Percentiles rank a stretch among this genome's conserved stretches.
Evolutionary conservation across 2,797 vertebrate species (phyloP).

Genomic region (Trichosurus vulpecula): DNA sequence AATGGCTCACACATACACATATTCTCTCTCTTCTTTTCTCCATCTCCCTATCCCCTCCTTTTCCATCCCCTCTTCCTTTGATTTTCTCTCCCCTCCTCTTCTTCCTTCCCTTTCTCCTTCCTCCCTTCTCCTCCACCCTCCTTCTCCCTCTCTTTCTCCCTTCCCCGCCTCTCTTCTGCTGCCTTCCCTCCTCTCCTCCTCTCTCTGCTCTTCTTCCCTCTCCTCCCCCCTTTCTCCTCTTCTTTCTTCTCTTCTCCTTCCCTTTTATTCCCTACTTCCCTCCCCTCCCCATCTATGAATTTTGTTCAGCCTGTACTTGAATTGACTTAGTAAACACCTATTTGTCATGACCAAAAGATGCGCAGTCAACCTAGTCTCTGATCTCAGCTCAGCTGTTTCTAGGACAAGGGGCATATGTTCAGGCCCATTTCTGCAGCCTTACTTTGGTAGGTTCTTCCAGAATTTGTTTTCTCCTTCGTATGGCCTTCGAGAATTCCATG

Average conservation of each 20-base stretch:
- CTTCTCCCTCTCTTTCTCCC: not conserved
- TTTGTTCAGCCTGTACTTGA: not conserved
- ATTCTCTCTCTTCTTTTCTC: not conserved
- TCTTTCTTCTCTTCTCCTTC: not conserved
- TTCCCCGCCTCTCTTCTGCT: not conserved
- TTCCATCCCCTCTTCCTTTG: not conserved
- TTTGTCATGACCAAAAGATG: not conserved
- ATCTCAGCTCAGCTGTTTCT: not conserved
- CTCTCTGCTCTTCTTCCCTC: not conserved
- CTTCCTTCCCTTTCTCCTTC: not conserved
- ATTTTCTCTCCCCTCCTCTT: not conserved
- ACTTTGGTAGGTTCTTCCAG: not conserved
- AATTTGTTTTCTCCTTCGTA: not conserved
- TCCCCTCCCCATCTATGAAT: not conserved
- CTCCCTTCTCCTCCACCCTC: not conserved
- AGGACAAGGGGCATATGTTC: not conserved
- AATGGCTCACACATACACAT: conserved; percentile 32
- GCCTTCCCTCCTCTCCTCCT: not conserved
- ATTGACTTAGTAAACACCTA: not conserved
- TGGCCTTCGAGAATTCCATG: not conserved
- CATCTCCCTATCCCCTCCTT: not conserved
- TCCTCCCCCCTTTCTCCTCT: not conserved
- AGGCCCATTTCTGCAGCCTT: not conserved
- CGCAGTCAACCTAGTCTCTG: not conserved
- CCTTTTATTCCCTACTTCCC: not conserved